Base-by-base conservation (phyloP, 1,140 invertebrate genomes). In the Neocloeon triangulifer region DNA sequence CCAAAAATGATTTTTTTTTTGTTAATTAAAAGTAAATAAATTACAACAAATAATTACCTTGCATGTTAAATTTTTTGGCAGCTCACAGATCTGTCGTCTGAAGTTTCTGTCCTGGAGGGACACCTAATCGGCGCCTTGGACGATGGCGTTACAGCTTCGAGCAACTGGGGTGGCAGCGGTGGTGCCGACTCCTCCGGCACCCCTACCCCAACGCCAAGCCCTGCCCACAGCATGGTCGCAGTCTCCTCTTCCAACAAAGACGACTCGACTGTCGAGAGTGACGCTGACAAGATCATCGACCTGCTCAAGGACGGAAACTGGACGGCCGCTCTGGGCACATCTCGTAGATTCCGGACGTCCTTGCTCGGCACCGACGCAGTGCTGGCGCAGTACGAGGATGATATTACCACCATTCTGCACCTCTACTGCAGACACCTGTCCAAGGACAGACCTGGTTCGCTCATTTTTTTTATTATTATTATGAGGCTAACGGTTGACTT, bases 401-500 rank as follows among this genome's bases (percentile, higher is more conserved):
- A 73, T 37, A 56, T 77, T 7, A 59, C 66, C n/a, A 63, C 63
- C 7, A 61, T 74, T 31, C 55, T 77, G 23, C 69, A 66, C 50
- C 63, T 75, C 38, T 78, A 72, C 46, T 76, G 73, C 43, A 64
- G 59, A 41, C 62, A 72, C 40, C 46, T 74, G 33, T 62, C 70
- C 21, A 63, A 69, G 40, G 69, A 74, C 39, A 63, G 64, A 51
- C 55, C 64, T 39, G 69, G 72, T 71, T 34, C 5, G 17, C 19
- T 38, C 9, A 13, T 32, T 20, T 9, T 29, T 14, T 7, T 10
- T 5, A 5, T 38, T 25, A 17, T 2, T 16, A n/a, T 3, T 7
- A n/a, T 19, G 26, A 12, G 35, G 30, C 9, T 27, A 33, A 35
- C 30, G 69, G 72, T 71, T 34, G 5, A 19, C 19, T 38, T 10